These are phyloP conservation scores for Saccostrea glomerata DNA, from an alignment of 1,140 invertebrate genomes.

Conservation along the genomic window DNA sequence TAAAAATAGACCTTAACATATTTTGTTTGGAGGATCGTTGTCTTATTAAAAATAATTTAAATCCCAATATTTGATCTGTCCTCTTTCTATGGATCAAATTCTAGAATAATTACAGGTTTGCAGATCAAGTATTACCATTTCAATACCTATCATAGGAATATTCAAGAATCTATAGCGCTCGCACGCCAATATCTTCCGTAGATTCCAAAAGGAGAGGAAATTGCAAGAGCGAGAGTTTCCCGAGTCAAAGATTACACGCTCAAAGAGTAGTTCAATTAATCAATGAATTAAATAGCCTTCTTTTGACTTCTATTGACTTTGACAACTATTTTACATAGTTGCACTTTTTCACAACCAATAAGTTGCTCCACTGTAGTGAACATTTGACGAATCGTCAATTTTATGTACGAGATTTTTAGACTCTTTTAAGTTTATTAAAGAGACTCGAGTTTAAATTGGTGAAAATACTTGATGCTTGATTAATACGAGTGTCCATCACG, in stretches of 20 bases:
- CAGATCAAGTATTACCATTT: neutral
- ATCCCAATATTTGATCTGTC: neutral
- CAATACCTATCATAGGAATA: neutral
- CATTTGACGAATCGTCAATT: neutral
- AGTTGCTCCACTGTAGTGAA: neutral
- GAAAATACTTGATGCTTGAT: neutral
- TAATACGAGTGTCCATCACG: neutral
- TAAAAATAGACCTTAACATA: neutral
- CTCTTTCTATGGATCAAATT: neutral
- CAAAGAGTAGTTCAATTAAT: neutral
- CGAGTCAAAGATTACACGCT: neutral
- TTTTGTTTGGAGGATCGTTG: neutral
- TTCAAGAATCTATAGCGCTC: neutral
- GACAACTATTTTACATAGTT: no score
- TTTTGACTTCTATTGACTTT: neutral
- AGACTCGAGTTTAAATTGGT: neutral
- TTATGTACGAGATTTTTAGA: neutral
- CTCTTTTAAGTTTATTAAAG: neutral
- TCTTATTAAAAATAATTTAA: constrained; percentile 19
- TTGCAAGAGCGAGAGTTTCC: neutral
- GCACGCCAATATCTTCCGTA: neutral
- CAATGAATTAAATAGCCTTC: neutral
- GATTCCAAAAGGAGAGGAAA: neutral
- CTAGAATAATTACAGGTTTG: neutral
- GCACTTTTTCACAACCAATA: neutral